Evolutionary conservation across 2,797 vertebrate genomes (phyloP), one percentile per base, ranked within the genome.

Genomic region (Brachymystax lenok): DNA sequence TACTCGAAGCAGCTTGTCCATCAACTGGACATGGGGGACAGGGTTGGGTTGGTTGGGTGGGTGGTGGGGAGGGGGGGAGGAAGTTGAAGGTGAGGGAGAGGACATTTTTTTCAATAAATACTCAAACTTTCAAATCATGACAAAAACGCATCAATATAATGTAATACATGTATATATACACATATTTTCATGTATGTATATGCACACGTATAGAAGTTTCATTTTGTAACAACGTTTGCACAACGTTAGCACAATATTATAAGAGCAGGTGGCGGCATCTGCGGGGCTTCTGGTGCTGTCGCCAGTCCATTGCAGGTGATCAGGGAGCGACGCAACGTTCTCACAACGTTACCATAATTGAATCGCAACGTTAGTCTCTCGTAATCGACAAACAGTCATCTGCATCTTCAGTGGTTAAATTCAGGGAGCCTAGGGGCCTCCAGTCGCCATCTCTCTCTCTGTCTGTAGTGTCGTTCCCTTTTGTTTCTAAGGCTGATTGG

Each of bases 1-100:
- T 90, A 94, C 93, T 95, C 93, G 93, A 95, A 98, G 96, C 96
- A 98, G 96, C 96, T 94, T 94, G 95, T 95, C 95, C 95, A 94
- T 94, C 93, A 93, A 93, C 91, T 92, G 91, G 94, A 95, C 91
- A 85, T 82, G 78, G 91, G 78, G 91, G 92, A 78, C 61, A 75
- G 75, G 87, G 35, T 35, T 35, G 33, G 33, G 33, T 35, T 33
- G 33, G 33, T 33, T 5, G 35, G 33, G 33, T 33, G 5, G 5
- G 33, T 6, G 33, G 33, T 35, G 84, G 77, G 73, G 73, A 84
- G 84, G 87, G 84, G 77, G 73, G 73, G 83, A 84, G 87, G 33
- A 86, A 67, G 63, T 46, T 51, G 27, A 52, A 46, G 12, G 69
- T 40, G 35, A 21, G 69, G 33, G 21, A 3, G 21, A 33, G 51